Percentiles rank a stretch among this genome's conserved stretches.
Evolutionary conservation across 2,113 vertebrate genomes (phyloP).

Genomic region (Melierax canorus): DNA sequence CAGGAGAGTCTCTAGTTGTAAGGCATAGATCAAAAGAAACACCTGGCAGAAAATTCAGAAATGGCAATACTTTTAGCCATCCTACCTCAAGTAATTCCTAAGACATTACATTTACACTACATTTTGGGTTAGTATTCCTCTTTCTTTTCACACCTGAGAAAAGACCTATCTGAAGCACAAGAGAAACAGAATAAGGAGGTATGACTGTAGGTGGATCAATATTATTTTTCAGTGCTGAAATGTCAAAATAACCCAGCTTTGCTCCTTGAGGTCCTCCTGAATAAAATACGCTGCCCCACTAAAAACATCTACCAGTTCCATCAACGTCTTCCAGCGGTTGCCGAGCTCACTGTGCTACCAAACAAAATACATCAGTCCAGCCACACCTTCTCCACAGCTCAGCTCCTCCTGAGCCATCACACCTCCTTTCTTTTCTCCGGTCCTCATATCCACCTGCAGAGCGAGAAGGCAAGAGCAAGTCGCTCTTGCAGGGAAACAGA

Average conservation of each 20-base stretch:
- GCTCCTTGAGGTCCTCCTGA: background rate
- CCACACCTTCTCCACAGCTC: background rate
- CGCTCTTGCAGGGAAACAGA: background rate
- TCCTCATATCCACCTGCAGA: background rate
- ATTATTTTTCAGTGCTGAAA: background rate
- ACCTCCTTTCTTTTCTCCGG: background rate
- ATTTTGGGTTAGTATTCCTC: background rate
- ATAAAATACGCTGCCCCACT: background rate
- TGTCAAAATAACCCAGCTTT: background rate
- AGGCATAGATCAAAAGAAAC: background rate
- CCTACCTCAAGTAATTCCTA: background rate
- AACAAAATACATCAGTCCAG: background rate
- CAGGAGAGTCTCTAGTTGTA: background rate
- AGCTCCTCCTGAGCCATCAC: background rate
- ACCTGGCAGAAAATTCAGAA: background rate
- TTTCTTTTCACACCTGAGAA: background rate
- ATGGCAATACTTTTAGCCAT: background rate
- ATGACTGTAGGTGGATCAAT: background rate
- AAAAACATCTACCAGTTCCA: background rate
- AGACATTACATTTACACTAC: background rate
- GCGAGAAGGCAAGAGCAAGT: background rate
- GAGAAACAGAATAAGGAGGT: background rate
- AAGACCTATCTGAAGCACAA: background rate
- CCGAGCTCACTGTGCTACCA: background rate
- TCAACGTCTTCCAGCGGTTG: rapidly evolving